Evolutionary conservation across 2,888 invertebrate genomes (phyloP).

Genomic region (Phaonia tiefii): DNA sequence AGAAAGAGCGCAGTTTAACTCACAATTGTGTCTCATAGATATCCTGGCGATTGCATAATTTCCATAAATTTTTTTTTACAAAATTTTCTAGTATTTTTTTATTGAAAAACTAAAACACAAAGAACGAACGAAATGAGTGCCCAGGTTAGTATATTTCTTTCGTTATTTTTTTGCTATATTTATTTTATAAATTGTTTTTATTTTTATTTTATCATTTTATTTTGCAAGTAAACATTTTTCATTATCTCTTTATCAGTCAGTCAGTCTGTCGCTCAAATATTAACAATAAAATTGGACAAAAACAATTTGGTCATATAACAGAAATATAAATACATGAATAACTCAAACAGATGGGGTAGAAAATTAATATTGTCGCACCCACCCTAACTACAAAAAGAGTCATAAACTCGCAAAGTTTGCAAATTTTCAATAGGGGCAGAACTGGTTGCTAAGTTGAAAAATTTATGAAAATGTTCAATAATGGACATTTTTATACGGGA

Average conservation of each 20-base stretch:
- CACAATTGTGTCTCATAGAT: background rate
- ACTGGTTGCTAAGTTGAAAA: too few relatives aligned
- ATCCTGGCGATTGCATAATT: constrained; percentile 38
- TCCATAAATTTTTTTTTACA: constrained; percentile 16
- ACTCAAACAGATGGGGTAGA: too few relatives aligned
- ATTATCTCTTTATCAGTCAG: background rate
- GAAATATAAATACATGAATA: too few relatives aligned
- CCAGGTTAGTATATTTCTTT: constrained; percentile 60
- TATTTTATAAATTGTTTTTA: constrained; percentile 10
- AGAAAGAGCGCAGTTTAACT: too few relatives aligned
- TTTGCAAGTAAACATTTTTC: constrained; percentile 15
- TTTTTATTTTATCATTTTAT: constrained; percentile 29
- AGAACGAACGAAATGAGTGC: constrained; percentile 55
- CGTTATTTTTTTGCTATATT: constrained; percentile 49
- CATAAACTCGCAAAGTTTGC: too few relatives aligned
- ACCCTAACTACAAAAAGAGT: too few relatives aligned
- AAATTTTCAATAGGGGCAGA: too few relatives aligned
- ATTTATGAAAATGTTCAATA: too few relatives aligned
- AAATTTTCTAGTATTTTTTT: constrained; percentile 35
- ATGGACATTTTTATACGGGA: too few relatives aligned
- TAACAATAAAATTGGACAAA: background rate
- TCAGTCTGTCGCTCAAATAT: background rate
- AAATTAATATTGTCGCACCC: too few relatives aligned
- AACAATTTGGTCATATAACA: too few relatives aligned
- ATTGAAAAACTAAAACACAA: constrained; percentile 29